These are phyloP conservation scores for Menura novaehollandiae DNA, from an alignment of 2,113 vertebrate genomes.

Conservation along the genomic window DNA sequence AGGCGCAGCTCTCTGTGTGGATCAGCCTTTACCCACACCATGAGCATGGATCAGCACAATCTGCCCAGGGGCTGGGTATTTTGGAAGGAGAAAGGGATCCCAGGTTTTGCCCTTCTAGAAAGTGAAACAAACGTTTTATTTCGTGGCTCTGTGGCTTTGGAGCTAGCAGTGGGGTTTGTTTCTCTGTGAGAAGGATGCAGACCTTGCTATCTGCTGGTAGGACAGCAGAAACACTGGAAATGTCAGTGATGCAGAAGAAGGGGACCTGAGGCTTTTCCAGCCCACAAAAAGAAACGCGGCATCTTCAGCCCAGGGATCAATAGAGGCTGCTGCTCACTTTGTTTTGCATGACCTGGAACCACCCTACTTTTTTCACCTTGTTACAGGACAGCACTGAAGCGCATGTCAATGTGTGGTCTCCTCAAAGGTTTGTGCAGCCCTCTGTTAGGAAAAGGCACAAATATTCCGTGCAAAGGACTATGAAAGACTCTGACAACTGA, in stretches of 20 bases:
- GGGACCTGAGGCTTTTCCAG: background rate
- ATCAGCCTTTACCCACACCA: background rate
- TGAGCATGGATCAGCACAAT: rapidly evolving
- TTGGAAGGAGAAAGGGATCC: background rate
- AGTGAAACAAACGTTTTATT: background rate
- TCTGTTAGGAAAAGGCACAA: background rate
- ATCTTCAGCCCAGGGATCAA: background rate
- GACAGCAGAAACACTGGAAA: background rate
- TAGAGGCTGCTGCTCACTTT: background rate
- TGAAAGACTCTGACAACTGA: background rate
- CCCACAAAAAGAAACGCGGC: background rate
- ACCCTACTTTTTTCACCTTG: background rate
- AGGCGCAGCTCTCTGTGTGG: background rate
- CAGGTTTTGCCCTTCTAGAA: background rate
- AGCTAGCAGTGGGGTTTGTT: background rate
- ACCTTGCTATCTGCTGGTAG: background rate
- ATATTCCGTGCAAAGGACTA: background rate
- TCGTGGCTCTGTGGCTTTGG: background rate
- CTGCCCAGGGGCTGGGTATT: background rate
- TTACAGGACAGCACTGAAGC: background rate
- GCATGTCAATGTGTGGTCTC: background rate
- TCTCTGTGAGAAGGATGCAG: background rate
- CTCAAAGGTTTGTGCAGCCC: background rate
- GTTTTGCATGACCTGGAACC: background rate
- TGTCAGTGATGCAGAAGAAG: background rate